Percentiles rank a stretch among this genome's conserved stretches.
Evolutionary conservation across 2,888 invertebrate species (phyloP).

Genomic region (Melolontha melolontha): DNA sequence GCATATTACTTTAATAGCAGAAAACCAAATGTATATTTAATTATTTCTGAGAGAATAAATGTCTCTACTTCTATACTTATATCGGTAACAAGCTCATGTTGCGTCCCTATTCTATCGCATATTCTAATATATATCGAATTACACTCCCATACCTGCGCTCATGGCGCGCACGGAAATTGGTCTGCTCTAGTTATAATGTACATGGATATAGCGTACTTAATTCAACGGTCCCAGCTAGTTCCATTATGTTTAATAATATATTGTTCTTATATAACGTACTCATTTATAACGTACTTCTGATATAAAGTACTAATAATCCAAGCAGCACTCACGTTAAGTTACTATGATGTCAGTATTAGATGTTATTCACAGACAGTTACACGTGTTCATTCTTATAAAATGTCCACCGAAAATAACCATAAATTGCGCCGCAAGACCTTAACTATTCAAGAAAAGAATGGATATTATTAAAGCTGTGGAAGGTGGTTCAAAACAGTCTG

Average conservation of each 20-base stretch:
- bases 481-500: constrained; percentile 23
- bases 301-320: constrained; percentile 1
- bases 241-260: constrained; percentile 6
- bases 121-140: too few species aligned
- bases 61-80: too few species aligned
- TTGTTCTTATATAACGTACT: constrained; percentile 6
- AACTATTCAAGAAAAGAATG: constrained; percentile 15
- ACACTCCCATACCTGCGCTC: too few species aligned
- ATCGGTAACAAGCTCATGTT: too few species aligned
- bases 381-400: constrained; percentile 9
- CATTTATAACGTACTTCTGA: constrained; percentile 7
- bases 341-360: neutral
- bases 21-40: too few species aligned
- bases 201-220: too few species aligned
- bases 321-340: constrained; percentile 1
- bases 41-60: too few species aligned
- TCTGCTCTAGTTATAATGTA: too few species aligned
- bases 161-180: too few species aligned
- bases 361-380: constrained; percentile 3
- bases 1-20: too few species aligned
- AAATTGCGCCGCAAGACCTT: constrained; percentile 4
- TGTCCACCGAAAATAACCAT: constrained; percentile 9
- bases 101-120: too few species aligned
- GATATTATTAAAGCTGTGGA: constrained; percentile 16
- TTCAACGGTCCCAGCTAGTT: constrained; percentile 4